These are phyloP conservation scores for Chironomus tepperi DNA, from an alignment of 1,140 invertebrate genomes.

Conservation along the genomic window DNA sequence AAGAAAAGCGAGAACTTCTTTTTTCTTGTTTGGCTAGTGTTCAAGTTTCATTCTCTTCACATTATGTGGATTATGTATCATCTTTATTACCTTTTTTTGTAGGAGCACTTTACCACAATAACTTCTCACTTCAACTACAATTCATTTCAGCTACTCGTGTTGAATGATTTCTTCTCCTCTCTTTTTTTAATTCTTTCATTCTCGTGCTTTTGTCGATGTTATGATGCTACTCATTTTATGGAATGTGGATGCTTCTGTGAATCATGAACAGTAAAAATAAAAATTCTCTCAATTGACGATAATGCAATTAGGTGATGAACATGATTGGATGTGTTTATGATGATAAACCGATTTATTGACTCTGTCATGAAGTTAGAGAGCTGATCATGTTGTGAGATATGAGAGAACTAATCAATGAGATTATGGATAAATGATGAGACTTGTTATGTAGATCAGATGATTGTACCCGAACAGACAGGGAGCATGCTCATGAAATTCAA, in stretches of 20 bases:
- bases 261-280: background rate
- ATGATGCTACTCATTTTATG: background rate
- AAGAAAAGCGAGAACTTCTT: background rate
- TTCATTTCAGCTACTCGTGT: no score
- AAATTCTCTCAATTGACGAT: background rate
- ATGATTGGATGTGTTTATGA: background rate
- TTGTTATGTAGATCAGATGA: no score
- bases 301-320: background rate
- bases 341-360: no score
- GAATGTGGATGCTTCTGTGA: background rate
- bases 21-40: background rate
- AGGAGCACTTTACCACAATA: constrained; percentile 3
- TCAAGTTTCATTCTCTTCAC: background rate
- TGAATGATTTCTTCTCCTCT: no score
- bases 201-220: no score
- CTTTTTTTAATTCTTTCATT: background rate
- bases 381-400: no score
- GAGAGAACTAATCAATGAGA: no score
- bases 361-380: no score
- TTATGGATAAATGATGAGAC: no score
- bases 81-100: background rate
- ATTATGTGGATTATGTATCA: constrained; percentile 13
- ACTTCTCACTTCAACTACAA: constrained; percentile 4
- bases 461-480: no score
- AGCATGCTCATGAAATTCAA: no score